Evolutionary conservation across 2,888 invertebrate genomes (phyloP), one percentile per base, ranked within the genome.

Genomic region (Alcis repandata): DNA sequence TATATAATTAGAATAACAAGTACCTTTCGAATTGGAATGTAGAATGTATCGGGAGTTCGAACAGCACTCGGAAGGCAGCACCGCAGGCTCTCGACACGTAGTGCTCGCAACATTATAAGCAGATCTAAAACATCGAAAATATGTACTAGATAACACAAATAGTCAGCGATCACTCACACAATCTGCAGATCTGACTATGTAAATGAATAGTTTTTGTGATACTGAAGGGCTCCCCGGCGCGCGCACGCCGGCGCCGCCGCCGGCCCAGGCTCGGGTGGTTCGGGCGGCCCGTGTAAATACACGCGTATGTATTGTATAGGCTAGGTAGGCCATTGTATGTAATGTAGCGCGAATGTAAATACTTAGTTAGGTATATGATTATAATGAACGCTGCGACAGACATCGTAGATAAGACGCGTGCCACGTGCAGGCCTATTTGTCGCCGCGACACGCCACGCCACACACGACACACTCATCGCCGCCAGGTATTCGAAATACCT

Each of bases 261-360:
- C 36, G n/a, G 0, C 32, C 49, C 32, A 4, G 17, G 46, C 4
- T 17, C 49, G 36, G 1, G 45, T 51, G 51, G 41, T 41, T 32
- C 49, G 36, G 9, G 33, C 52, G 51, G 65, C 61, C 58, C 57
- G 74, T 76, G 76, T 78, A 74, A 70, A 76, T 74, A 77, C 67
- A 63, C 72, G 71, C 65, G 68, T 70, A 63, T 41, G 59, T 64
- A 60, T 57, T 49, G 49, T 33, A 49, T 49, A 49, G 59, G 59
- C 36, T 38, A 67, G 57, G 54, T 59, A 59, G 49, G 36, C 46
- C 43, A 38, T 27, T 53, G 56, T 54, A 63, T 48, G 51, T 61
- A 53, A 63, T 33, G 59, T 60, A 61, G 60, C 11, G 52, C 62
- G 43, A 65, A 38, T 70, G 70, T 72, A 72, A 53, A 69, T 69